Percentiles rank a stretch among this genome's conserved stretches.
phyloP scores from a whole-genome alignment of 2,888 invertebrate species.

The Dynastes tityus region DNA sequence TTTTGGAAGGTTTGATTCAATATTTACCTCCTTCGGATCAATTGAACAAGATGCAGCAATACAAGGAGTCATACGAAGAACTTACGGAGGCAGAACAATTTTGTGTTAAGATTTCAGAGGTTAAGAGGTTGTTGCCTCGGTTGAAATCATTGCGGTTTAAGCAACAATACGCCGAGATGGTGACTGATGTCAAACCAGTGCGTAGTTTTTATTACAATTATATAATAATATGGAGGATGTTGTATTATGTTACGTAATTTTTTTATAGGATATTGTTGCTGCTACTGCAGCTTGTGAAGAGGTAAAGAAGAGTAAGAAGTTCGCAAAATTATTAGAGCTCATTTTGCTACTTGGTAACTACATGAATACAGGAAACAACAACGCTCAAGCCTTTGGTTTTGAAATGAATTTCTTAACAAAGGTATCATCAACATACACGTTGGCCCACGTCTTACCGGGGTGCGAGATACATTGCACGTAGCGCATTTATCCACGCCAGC shows the following conservation, averaged over 20 bases:
- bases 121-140: conserved; percentile 89
- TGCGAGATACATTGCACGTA: no score
- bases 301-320: conserved; percentile 90
- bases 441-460: no score
- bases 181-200: conserved; percentile 90
- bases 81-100: conserved; percentile 96
- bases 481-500: no score
- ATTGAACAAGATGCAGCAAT: conserved; percentile 85
- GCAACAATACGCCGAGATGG: conserved; percentile 88
- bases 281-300: conserved; percentile 97
- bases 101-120: conserved; percentile 90
- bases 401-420: conserved; percentile 97
- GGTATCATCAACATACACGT: conserved; percentile 70
- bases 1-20: conserved; percentile 91
- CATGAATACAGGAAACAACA: conserved; percentile 96
- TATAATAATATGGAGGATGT: not conserved
- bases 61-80: conserved; percentile 84
- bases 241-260: not conserved
- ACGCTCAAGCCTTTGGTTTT: conserved; percentile 95
- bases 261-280: conserved; percentile 87
- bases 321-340: conserved; percentile 91
- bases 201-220: conserved; percentile 65
- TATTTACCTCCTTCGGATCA: conserved; percentile 95
- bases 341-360: conserved; percentile 94
- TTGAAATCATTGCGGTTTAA: conserved; percentile 93